These are phyloP conservation scores for Falco peregrinus DNA, from an alignment of 2,797 vertebrate species.

Conservation along the genomic window DNA sequence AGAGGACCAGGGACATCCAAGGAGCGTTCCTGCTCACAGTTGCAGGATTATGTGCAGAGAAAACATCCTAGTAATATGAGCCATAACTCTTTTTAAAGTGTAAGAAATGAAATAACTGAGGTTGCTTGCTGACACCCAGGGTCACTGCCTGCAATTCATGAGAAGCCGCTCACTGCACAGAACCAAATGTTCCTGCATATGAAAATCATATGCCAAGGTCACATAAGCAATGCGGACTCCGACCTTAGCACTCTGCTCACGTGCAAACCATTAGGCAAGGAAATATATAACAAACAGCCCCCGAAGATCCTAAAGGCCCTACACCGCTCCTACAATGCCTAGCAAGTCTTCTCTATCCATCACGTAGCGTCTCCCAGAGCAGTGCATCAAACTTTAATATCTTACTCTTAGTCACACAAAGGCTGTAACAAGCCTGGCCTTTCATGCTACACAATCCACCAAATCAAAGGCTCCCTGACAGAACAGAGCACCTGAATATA, in stretches of 20 bases:
- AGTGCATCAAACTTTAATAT: constrained; percentile 49
- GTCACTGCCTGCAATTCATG: background rate
- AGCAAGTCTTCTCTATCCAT: background rate
- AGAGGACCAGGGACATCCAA: background rate
- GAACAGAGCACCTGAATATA: constrained; percentile 20
- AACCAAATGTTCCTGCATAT: background rate
- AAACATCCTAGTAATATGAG: background rate
- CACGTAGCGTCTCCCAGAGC: constrained; percentile 17
- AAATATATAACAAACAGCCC: constrained; percentile 11
- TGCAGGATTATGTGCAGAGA: background rate
- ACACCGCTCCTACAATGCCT: background rate
- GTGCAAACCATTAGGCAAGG: background rate
- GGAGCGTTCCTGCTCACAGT: background rate
- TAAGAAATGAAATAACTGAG: background rate
- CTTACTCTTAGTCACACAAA: constrained; percentile 9
- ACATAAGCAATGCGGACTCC: background rate
- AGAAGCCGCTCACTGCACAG: background rate
- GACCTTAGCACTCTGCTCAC: constrained; percentile 24
- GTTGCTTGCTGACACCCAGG: background rate
- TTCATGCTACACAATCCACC: constrained; percentile 20
- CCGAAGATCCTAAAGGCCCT: background rate
- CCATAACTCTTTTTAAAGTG: background rate
- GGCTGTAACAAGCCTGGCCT: constrained; percentile 38
- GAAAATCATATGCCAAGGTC: constrained; percentile 3
- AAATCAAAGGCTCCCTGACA: constrained; percentile 34